Evolutionary conservation across 2,888 invertebrate species (phyloP), one percentile per base, ranked within the genome.

Genomic region (Homarus gammarus): DNA sequence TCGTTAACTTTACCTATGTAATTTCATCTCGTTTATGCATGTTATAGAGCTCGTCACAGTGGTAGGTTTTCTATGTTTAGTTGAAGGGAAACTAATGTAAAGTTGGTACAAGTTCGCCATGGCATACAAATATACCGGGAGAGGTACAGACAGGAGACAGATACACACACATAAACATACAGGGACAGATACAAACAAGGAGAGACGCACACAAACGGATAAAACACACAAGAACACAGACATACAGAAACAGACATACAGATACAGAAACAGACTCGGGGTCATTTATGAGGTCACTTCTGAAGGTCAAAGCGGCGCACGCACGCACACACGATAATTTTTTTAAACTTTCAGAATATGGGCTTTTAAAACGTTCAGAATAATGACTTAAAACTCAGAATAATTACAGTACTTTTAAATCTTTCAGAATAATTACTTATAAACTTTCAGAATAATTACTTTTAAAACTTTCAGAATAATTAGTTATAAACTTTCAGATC

Each of bases 201-300:
- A 75, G 40, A 38, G 36, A 38, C 36, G 18, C 12, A 44, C 18
- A 75, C 22, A 44, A 18, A n/a, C n/a, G 2, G 38, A 40, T 18
- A 36, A 33, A 31, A 6, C 18, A 56, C 8, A 51, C 27, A 31
- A 31, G 27, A 3, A 70, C 27, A 15, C 64, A 64, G 5, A 27
- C 5, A 64, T 33, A 70, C n/a, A 70, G 27, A 70, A 31, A 70
- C 70, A 70, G 31, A 68, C 8, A 61, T 33, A 70, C n/a, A 70
- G 27, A 70, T 31, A 70, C 70, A 70, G 31, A 68, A 22, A 68
- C 68, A 68, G 31, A 68, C 68, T n/a, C 68, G 27, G 31, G 27
- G 31, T 31, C 68, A 68, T 27, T n/a, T n/a, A n/a, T n/a, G n/a
- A n/a, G n/a, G n/a, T n/a, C n/a, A n/a, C n/a, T n/a, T n/a, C n/a